A percentile compares a stretch with the other conserved stretches of the same genome.
Evolutionary conservation across 2,113 vertebrate species (phyloP).

Genomic region (Psittacus erithacus): DNA sequence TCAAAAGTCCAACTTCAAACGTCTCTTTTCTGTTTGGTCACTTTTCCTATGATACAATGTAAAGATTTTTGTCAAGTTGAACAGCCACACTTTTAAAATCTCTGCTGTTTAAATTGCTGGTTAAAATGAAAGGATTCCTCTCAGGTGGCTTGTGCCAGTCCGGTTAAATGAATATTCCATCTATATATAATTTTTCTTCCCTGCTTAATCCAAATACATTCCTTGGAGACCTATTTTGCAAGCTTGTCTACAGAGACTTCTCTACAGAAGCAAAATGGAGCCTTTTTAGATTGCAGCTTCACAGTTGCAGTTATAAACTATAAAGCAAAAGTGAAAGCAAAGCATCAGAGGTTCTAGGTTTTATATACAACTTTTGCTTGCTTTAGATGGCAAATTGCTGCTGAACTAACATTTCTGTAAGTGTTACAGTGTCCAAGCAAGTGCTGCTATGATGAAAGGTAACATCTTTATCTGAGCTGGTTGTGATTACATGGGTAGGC

Average conservation of each 20-base stretch:
- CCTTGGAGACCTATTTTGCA: neutral
- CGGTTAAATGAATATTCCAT: neutral
- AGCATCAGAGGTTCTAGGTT: neutral
- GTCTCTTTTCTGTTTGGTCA: neutral
- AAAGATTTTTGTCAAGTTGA: neutral
- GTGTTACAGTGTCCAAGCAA: neutral
- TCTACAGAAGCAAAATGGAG: neutral
- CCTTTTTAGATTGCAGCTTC: neutral
- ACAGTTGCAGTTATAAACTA: neutral
- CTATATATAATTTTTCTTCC: neutral
- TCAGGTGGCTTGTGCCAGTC: neutral
- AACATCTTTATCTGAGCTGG: neutral
- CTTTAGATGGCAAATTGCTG: neutral
- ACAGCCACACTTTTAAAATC: neutral
- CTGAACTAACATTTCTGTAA: neutral
- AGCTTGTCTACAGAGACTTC: neutral
- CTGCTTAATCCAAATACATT: neutral
- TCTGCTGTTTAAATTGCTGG: neutral
- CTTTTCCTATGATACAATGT: neutral
- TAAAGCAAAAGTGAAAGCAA: constrained; percentile 41
- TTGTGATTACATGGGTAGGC: neutral
- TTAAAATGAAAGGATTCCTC: neutral
- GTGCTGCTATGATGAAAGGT: neutral
- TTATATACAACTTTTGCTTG: neutral
- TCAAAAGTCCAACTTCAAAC: neutral